These are phyloP conservation scores for Archivesica marissinica DNA, from an alignment of 1,140 invertebrate species.

Conservation along the genomic window DNA sequence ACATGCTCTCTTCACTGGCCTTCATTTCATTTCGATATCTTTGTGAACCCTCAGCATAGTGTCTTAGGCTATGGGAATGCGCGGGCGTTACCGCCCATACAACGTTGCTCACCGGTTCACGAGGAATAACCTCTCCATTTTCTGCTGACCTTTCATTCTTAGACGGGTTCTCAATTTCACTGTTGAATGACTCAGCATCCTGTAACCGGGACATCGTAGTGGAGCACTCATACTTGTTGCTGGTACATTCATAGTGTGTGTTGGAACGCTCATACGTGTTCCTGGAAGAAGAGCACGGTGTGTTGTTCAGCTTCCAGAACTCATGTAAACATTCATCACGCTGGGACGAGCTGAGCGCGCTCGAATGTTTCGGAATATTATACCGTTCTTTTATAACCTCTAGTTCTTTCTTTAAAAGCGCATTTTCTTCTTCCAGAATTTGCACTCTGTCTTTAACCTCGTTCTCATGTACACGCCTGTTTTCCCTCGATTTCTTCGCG, in stretches of 20 bases:
- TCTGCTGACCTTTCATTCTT: neutral
- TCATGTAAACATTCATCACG: neutral
- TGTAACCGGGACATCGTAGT: no score
- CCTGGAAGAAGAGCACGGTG: neutral
- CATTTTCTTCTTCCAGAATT: conserved; percentile 56
- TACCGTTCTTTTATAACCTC: conserved; percentile 25
- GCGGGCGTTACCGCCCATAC: conserved; percentile 20
- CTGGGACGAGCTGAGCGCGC: conserved; percentile 17
- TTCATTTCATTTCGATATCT: neutral
- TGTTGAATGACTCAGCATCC: no score
- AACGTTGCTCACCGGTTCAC: neutral
- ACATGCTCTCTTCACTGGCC: neutral
- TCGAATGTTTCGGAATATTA: conserved; percentile 28
- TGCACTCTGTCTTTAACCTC: neutral
- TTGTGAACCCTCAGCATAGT: neutral
- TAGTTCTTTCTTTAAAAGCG: conserved; percentile 47
- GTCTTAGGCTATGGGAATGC: neutral
- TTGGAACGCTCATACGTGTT: no score
- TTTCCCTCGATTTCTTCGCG: conserved; percentile 63
- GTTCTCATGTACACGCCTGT: conserved; percentile 41
- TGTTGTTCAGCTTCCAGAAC: neutral
- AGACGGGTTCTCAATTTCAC: no score
- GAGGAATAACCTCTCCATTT: neutral
- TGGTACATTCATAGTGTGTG: no score
- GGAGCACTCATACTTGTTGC: no score